A percentile compares a stretch with the other conserved stretches of the same genome.
These are phyloP conservation scores for Myrmophylax atrothorax DNA, from an alignment of 2,113 vertebrate genomes.

Conservation along the genomic window DNA sequence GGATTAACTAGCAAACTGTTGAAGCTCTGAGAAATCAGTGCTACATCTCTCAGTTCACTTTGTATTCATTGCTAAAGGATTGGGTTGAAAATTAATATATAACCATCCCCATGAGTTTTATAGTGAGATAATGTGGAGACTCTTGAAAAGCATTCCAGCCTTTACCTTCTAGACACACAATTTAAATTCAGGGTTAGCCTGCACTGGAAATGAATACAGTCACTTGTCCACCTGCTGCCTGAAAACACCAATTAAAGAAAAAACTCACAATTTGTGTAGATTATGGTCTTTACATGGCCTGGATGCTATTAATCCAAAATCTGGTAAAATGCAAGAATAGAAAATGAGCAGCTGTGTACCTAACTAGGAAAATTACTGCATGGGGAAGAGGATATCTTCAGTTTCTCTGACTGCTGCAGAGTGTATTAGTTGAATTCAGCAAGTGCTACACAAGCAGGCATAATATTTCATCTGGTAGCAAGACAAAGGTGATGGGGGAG, in stretches of 20 bases:
- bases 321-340: not conserved
- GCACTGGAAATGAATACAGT: not conserved
- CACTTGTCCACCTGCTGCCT: not conserved
- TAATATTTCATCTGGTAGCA: not conserved
- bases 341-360: not conserved
- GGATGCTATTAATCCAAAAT: not conserved
- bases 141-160: not conserved
- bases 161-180: not conserved
- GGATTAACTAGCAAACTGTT: not conserved
- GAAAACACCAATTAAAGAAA: not conserved
- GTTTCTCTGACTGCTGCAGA: not conserved
- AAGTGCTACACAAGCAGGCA: not conserved
- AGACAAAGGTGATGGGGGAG: not conserved
- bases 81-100: not conserved
- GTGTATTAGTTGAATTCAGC: not conserved
- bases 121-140: not conserved
- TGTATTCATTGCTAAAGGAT: not conserved
- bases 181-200: not conserved
- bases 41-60: not conserved
- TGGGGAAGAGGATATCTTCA: accelerated
- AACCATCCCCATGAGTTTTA: not conserved
- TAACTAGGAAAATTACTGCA: not conserved
- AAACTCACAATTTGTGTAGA: not conserved
- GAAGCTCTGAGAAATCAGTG: not conserved
- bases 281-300: not conserved